Conservation (phyloP, 1,140 invertebrate species). For the Monochamus saltuarius region DNA sequence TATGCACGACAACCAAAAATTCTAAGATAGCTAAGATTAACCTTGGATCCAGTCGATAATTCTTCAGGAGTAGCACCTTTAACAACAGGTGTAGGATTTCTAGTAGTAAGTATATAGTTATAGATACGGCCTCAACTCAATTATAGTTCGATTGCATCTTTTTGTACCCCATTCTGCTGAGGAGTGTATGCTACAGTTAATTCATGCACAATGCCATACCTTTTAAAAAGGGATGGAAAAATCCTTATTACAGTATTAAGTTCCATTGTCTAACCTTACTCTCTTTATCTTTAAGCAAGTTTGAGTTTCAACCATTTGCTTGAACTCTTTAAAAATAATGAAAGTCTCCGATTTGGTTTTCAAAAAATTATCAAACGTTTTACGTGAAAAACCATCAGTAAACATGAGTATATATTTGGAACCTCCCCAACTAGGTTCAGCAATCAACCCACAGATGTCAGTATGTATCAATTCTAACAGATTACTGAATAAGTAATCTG, state of each 20-base stretch:
- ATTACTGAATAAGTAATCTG: too few relatives aligned
- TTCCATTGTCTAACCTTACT: not conserved
- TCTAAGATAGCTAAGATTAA: not conserved
- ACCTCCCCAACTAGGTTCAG: too few relatives aligned
- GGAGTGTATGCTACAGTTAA: not conserved
- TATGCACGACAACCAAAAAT: too few relatives aligned
- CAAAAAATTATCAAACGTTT: too few relatives aligned
- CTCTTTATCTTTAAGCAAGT: not conserved
- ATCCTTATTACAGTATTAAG: not conserved
- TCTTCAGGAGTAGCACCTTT: not conserved
- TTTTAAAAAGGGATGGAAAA: not conserved
- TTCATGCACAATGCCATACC: not conserved
- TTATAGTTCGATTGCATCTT: not conserved
- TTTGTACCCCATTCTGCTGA: not conserved
- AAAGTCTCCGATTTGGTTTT: too few relatives aligned
- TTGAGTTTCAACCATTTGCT: slow-evolving; percentile 4
- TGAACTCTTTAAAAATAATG: too few relatives aligned
- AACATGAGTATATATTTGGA: too few relatives aligned
- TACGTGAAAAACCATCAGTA: too few relatives aligned
- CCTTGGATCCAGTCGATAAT: slow-evolving; percentile 11
- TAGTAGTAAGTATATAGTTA: not conserved
- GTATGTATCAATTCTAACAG: too few relatives aligned
- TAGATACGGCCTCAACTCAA: not conserved
- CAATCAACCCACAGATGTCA: too few relatives aligned
- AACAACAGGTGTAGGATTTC: slow-evolving; percentile 2